These are phyloP conservation scores for Tachycineta bicolor DNA, from an alignment of 2,113 vertebrate species.

Conservation along the genomic window DNA sequence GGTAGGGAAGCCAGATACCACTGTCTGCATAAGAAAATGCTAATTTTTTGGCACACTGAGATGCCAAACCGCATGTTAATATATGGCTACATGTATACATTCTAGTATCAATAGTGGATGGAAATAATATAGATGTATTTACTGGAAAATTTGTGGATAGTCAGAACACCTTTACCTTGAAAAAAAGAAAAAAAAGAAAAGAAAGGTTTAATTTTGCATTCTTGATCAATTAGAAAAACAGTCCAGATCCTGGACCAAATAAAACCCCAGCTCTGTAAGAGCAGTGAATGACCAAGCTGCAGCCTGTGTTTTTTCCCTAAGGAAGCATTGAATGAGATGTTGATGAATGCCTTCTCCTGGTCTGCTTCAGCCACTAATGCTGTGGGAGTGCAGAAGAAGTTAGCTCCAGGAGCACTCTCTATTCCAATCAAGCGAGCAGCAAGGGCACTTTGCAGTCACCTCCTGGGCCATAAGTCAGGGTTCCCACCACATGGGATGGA, in stretches of 20 bases:
- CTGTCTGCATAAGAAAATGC: slow-evolving; percentile 63
- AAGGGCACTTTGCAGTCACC: neutral
- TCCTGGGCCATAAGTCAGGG: neutral
- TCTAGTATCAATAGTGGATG: neutral
- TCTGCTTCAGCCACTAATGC: neutral
- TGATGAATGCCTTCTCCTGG: neutral
- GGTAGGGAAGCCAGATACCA: slow-evolving; percentile 62
- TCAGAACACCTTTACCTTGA: neutral
- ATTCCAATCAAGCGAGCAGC: neutral
- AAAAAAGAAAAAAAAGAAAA: neutral
- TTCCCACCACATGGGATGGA: neutral
- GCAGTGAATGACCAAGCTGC: neutral
- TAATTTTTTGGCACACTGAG: slow-evolving; percentile 32
- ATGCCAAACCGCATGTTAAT: slow-evolving; percentile 51
- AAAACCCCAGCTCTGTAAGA: neutral
- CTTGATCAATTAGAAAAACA: neutral
- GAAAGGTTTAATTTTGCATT: neutral
- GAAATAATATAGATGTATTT: slow-evolving; percentile 36
- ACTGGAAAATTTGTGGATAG: slow-evolving; percentile 4
- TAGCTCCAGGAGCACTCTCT: neutral
- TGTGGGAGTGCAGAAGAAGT: neutral
- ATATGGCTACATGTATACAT: slow-evolving; percentile 23
- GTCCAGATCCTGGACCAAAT: neutral
- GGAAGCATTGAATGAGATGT: neutral
- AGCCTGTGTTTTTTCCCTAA: neutral